Evolutionary conservation across 2,113 vertebrate genomes (phyloP), one percentile per base, ranked within the genome.

Genomic region (Phalacrocorax aristotelis): DNA sequence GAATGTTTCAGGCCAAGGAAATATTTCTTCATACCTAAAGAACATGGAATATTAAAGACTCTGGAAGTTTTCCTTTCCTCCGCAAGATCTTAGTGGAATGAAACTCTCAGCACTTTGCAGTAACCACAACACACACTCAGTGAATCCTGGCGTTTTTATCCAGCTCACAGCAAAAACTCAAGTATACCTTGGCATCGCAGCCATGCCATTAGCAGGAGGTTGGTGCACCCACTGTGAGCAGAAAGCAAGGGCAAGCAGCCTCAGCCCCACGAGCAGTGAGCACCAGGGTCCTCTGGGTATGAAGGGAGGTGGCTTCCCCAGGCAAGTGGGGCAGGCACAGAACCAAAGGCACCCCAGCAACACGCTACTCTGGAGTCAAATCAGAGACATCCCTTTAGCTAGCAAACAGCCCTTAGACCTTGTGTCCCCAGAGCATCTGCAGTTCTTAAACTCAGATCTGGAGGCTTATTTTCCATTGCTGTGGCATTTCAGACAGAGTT

Each of bases 1-100:
- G 68, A 89, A n/a, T 7, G 10, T 60, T 91, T 87, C 52, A 84
- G 83, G 51, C 64, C 80, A 95, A 91, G 94, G 87, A 96, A 96
- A 81, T 70, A 92, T 51, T 91, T 83, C 84, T 89, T 84, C 77
- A 71, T 87, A 89, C 68, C 42, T 79, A 49, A 94, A 87, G 40
- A 91, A 81, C 51, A 79, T 38, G 60, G 81, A 95, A 92, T 84
- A 95, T 82, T 93, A 74, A 74, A 70, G 74, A 84, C 61, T 60
- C 82, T 29, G 61, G 46, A 64, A 83, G 27, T 23, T 44, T 68
- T 93, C 52, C 60, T 65, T 92, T 77, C 49, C 57, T 91, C 84
- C 51, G 51, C 77, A 64, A 64, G 55, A 34, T 32, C 57, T 18
- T 16, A 68, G 30, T 48, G 83, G 83, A 96, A 94, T 27, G 29